These are phyloP conservation scores for Bujurquina vittata DNA, from an alignment of 2,113 vertebrate genomes.

Conservation along the genomic window DNA sequence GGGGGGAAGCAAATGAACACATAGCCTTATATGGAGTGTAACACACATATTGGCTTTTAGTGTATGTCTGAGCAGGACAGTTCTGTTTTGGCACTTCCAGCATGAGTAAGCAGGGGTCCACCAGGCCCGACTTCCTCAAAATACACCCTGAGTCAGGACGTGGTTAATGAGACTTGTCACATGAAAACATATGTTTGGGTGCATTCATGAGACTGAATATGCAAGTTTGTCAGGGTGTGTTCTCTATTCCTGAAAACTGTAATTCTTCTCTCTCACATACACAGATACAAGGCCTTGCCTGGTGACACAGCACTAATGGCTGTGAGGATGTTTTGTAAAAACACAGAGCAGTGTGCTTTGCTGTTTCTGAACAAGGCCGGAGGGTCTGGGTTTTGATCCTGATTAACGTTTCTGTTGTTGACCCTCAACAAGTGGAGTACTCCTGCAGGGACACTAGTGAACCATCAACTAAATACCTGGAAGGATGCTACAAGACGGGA, in stretches of 20 bases:
- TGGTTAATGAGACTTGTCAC: constrained; percentile 39
- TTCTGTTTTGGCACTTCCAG: constrained; percentile 40
- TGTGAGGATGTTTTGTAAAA: constrained; percentile 63
- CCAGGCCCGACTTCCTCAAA: constrained; percentile 44
- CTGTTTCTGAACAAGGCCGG: constrained; percentile 64
- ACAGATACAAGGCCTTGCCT: constrained; percentile 34
- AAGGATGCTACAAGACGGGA: constrained; percentile 6
- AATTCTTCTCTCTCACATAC: constrained; percentile 18
- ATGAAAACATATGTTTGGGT: background rate
- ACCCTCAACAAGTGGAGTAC: constrained; percentile 51
- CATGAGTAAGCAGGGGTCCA: constrained; percentile 46
- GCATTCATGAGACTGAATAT: constrained; percentile 35
- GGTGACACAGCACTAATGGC: constrained; percentile 60
- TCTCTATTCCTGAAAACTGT: constrained; percentile 37
- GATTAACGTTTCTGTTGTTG: constrained; percentile 59
- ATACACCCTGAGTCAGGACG: constrained; percentile 33
- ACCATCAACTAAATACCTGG: constrained; percentile 37
- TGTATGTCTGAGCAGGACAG: background rate
- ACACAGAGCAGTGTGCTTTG: constrained; percentile 65
- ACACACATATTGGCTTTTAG: constrained; percentile 16
- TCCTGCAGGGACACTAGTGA: constrained; percentile 32
- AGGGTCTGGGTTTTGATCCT: constrained; percentile 54
- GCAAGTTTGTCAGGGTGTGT: constrained; percentile 1
- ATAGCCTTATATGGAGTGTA: constrained; percentile 24
- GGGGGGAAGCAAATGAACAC: background rate